Percentiles rank a stretch among this genome's conserved stretches.
Conservation (phyloP, 1,140 invertebrate genomes). For the Druon quercuslanigerum region DNA sequence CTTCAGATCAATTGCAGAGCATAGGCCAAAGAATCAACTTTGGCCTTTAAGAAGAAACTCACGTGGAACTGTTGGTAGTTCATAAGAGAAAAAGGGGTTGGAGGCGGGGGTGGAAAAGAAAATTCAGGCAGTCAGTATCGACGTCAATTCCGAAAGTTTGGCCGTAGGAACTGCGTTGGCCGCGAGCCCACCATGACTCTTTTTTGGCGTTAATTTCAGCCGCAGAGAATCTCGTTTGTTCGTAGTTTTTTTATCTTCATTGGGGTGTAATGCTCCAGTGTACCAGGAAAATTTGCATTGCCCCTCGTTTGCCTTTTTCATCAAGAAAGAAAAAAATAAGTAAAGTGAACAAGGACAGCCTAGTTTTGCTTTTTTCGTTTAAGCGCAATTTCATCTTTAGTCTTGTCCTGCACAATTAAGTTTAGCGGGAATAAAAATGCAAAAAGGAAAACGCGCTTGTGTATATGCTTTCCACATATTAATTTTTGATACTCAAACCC, state of each 20-base stretch:
- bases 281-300: conserved; percentile 22
- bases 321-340: conserved; percentile 1
- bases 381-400: too few species aligned
- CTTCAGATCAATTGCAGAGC: background rate
- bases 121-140: conserved; percentile 25
- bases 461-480: too few species aligned
- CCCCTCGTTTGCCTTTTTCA: background rate
- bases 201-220: conserved; percentile 26
- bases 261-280: background rate
- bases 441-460: too few species aligned
- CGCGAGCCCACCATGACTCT: conserved; percentile 19
- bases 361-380: background rate
- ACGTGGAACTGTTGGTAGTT: background rate
- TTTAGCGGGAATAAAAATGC: too few species aligned
- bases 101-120: background rate
- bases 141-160: conserved; percentile 16
- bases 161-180: conserved; percentile 17
- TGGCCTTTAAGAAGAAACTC: conserved; percentile 6
- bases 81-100: background rate
- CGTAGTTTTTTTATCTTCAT: background rate
- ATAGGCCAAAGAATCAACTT: conserved; percentile 15
- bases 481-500: too few species aligned
- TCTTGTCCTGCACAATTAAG: too few species aligned
- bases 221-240: conserved; percentile 17
- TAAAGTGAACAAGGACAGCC: background rate